These are phyloP conservation scores for Danio choprae DNA, from an alignment of 2,797 vertebrate species.

Conservation along the genomic window DNA sequence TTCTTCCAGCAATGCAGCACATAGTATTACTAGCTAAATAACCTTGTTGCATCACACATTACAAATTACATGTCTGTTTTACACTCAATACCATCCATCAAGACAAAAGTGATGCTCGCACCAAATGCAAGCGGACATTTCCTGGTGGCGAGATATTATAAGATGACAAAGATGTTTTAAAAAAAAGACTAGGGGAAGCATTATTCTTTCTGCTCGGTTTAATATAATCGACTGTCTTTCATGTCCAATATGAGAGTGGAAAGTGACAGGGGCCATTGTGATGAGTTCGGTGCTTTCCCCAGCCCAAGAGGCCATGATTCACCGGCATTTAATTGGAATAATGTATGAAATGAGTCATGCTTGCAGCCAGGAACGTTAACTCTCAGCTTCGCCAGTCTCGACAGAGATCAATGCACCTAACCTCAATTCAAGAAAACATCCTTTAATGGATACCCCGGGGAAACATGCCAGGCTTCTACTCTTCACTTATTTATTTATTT, in stretches of 20 bases:
- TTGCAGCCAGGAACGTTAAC: constrained; percentile 78
- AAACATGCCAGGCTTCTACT: constrained; percentile 69
- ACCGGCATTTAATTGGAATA: constrained; percentile 83
- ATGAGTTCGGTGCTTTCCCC: constrained; percentile 69
- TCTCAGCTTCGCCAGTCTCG: constrained; percentile 78
- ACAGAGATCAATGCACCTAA: constrained; percentile 88
- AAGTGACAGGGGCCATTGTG: constrained; percentile 62
- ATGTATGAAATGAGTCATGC: constrained; percentile 83
- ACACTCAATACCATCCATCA: constrained; percentile 67
- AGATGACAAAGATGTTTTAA: constrained; percentile 33
- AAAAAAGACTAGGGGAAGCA: constrained; percentile 40
- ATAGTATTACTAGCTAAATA: constrained; percentile 51
- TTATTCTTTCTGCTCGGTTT: constrained; percentile 51
- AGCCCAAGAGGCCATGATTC: constrained; percentile 66
- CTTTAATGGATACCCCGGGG: constrained; percentile 84
- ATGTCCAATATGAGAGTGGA: constrained; percentile 57
- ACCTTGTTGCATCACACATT: constrained; percentile 57
- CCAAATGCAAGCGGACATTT: constrained; percentile 44
- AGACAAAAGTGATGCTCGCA: constrained; percentile 36
- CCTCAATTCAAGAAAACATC: constrained; percentile 86
- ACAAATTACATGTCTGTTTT: constrained; percentile 58
- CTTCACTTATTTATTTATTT: constrained; percentile 77
- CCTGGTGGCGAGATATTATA: constrained; percentile 31
- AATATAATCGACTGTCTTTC: constrained; percentile 55
- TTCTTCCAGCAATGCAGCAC: constrained; percentile 34